phyloP scores from a whole-genome alignment of 2,113 vertebrate species.

The Microcebus lehilahytsara region DNA sequence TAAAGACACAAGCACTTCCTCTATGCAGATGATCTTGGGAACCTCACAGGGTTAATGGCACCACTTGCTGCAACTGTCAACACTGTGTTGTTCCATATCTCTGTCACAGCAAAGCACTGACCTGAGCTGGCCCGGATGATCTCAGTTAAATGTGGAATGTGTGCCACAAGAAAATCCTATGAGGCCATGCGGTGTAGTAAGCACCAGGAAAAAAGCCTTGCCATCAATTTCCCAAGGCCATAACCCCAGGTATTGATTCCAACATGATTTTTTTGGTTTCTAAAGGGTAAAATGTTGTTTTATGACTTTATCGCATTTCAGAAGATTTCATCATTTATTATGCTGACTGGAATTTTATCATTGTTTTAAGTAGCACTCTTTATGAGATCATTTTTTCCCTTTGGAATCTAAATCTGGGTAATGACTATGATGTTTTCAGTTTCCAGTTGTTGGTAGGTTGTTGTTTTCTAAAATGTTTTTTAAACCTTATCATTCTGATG shows the following conservation, averaged over 20 bases:
- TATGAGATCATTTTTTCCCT: conserved; percentile 57
- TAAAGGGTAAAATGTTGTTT: conserved; percentile 32
- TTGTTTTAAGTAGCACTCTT: conserved; percentile 50
- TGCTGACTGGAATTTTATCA: conserved; percentile 46
- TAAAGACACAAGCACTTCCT: neutral
- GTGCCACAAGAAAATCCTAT: neutral
- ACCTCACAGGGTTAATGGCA: no score
- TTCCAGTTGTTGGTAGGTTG: conserved; percentile 35
- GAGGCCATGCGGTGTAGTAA: conserved; percentile 17
- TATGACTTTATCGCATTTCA: conserved; percentile 43
- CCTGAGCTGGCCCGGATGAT: neutral
- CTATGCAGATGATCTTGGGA: neutral
- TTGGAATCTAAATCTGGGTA: conserved; percentile 55
- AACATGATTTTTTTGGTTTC: neutral
- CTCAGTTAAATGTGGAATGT: neutral
- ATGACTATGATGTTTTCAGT: conserved; percentile 48
- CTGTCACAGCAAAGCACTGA: neutral
- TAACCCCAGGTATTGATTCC: conserved; percentile 41
- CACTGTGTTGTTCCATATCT: neutral
- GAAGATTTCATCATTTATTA: conserved; percentile 54
- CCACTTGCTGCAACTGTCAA: neutral
- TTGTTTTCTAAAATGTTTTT: conserved; percentile 24
- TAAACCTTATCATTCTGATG: conserved; percentile 3
- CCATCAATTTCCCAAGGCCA: conserved; percentile 11
- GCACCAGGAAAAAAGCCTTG: neutral